These are phyloP conservation scores for Polypterus bichir DNA, from an alignment of 2,113 vertebrate species.

Conservation along the genomic window DNA sequence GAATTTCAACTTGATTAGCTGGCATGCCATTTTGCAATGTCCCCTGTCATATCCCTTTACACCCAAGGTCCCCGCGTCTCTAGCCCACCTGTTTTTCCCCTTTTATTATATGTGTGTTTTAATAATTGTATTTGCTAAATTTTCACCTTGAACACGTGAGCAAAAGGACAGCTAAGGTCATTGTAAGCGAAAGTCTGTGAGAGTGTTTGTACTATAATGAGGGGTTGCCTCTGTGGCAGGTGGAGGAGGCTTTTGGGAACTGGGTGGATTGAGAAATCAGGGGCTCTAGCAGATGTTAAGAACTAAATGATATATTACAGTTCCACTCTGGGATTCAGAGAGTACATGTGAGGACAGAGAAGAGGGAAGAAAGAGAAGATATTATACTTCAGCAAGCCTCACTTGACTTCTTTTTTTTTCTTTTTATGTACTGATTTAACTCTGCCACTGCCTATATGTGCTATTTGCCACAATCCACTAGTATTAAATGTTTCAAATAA, in stretches of 20 bases:
- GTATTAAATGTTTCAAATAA: too few species aligned
- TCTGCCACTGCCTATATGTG: too few species aligned
- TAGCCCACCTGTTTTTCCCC: conserved; percentile 38
- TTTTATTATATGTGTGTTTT: conserved; percentile 38
- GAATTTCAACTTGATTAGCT: conserved; percentile 53
- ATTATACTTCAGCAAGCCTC: conserved; percentile 17
- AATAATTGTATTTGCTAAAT: conserved; percentile 64
- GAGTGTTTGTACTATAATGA: conserved; percentile 52
- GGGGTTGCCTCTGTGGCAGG: conserved; percentile 59
- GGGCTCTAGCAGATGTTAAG: conserved; percentile 65
- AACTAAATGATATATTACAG: conserved; percentile 62
- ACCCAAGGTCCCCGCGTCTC: conserved; percentile 31
- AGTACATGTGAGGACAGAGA: conserved; percentile 51
- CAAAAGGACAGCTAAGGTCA: conserved; percentile 55
- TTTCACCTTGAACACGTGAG: conserved; percentile 57
- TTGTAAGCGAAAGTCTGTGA: conserved; percentile 32
- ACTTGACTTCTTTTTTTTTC: too few species aligned
- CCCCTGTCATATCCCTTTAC: conserved; percentile 26
- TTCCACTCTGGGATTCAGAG: conserved; percentile 64
- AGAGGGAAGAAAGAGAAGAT: conserved; percentile 23
- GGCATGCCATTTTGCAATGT: conserved; percentile 59
- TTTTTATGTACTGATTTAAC: too few species aligned
- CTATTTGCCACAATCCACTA: too few species aligned
- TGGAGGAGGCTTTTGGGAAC: conserved; percentile 67
- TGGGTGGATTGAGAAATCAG: conserved; percentile 57